Percentiles rank a stretch among this genome's conserved stretches.
These are phyloP conservation scores for Morone chrysops DNA, from an alignment of 2,113 vertebrate genomes.

Conservation along the genomic window DNA sequence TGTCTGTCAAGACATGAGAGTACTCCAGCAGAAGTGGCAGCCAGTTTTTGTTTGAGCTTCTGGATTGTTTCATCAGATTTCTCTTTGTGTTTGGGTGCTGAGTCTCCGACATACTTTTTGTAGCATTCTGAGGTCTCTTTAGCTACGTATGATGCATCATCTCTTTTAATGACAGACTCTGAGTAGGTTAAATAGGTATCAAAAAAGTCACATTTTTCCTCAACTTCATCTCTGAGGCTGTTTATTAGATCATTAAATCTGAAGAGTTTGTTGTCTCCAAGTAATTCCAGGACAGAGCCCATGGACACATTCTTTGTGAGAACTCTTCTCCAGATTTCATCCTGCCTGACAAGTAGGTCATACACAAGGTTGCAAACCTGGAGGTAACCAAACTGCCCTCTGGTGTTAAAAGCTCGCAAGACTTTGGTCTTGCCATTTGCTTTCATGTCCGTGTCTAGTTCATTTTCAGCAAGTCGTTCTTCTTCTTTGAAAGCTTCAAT, in stretches of 20 bases:
- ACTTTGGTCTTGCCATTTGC: background rate
- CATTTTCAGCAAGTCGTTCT: slow-evolving; percentile 45
- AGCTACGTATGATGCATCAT: slow-evolving; percentile 19
- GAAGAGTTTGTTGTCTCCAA: slow-evolving; percentile 1
- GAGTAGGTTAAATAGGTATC: slow-evolving; percentile 32
- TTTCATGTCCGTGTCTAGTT: background rate
- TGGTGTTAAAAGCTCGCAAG: background rate
- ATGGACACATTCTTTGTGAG: slow-evolving; percentile 3
- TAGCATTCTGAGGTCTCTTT: rapidly evolving
- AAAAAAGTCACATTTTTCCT: slow-evolving; percentile 11
- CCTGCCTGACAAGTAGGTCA: background rate
- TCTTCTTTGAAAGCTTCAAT: slow-evolving; percentile 49
- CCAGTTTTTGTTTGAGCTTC: slow-evolving; percentile 12
- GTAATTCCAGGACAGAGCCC: background rate
- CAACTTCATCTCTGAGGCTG: background rate
- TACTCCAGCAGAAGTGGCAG: rapidly evolving
- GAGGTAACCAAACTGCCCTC: slow-evolving; percentile 38
- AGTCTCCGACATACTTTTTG: background rate
- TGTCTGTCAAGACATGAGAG: slow-evolving; percentile 10
- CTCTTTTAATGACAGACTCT: background rate
- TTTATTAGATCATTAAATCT: slow-evolving; percentile 14
- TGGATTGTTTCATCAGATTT: background rate
- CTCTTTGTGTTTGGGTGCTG: too few species aligned
- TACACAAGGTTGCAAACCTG: slow-evolving; percentile 33
- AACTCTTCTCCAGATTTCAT: slow-evolving; percentile 15